Evolutionary conservation across 2,797 vertebrate genomes (phyloP), one percentile per base, ranked within the genome.

Genomic region (Galago senegalensis): DNA sequence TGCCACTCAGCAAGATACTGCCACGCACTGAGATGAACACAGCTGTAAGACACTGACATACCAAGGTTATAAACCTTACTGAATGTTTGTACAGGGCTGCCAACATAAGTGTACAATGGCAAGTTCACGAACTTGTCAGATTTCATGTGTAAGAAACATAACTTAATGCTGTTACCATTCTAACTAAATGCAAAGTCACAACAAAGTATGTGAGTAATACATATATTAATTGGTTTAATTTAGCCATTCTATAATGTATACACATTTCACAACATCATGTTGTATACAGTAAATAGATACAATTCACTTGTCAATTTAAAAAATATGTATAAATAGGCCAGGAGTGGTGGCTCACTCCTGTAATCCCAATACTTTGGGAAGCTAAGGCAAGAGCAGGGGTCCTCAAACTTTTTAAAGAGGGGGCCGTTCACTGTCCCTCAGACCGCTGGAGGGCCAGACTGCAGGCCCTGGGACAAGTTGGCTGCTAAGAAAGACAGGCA

Each of bases 121-220:
- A 53, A 14, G 49, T 53, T 53, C 49, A 53, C 49, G 14, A 53
- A 53, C 14, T 16, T 53, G 49, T 53, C 40, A 2, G 58, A 83
- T 61, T 40, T 89, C 86, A 76, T 16, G 61, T 67, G 85, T 53
- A 88, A 12, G 16, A 95, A 95, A 95, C 34, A 90, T 37, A 70
- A 14, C 53, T 75, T 81, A 6, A 65, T 56, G 65, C 58, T 63
- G 34, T 70, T 72, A 91, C n/a, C 43, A 88, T 58, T 89, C 87
- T 88, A 89, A 91, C 85, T 90, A 87, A 4, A 86, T 56, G 53
- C 27, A 65, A 83, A 84, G 49, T 89, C 56, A n/a, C 53, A 3
- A 72, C 65, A 60, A 70, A 82, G 56, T 53, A 72, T 43, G 20
- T 34, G 29, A 91, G 31, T 61, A 46, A 17, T 53, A 16, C 7